phyloP scores from a whole-genome alignment of 1,140 invertebrate genomes.

The Drosophila tsacasi region DNA sequence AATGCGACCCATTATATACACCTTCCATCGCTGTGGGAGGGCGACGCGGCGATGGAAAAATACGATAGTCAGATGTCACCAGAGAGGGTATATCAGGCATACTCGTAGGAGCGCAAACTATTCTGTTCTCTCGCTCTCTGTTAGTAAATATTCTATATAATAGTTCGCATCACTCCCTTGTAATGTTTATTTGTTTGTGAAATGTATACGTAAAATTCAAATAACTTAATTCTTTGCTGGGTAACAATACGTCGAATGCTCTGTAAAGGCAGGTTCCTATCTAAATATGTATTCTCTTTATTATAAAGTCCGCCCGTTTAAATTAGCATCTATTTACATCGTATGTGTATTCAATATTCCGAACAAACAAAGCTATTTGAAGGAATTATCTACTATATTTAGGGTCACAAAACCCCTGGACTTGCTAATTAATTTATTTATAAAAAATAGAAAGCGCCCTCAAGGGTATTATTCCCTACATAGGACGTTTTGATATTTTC shows the following conservation, averaged over 20 bases:
- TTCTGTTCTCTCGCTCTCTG: not conserved
- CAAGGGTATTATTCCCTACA: not conserved
- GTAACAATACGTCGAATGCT: not conserved
- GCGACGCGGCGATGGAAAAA: slow-evolving; percentile 4
- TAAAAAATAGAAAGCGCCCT: not conserved
- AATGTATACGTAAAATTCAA: too few species aligned
- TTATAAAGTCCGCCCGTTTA: not conserved
- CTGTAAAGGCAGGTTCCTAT: not conserved
- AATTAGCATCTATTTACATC: slow-evolving; percentile 22
- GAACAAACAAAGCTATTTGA: slow-evolving; percentile 4
- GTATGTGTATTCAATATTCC: not conserved
- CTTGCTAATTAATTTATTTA: slow-evolving; percentile 19
- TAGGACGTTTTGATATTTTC: not conserved
- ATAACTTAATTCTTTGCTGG: not conserved
- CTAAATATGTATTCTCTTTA: slow-evolving; percentile 1
- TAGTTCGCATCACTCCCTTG: not conserved
- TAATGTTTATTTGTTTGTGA: not conserved
- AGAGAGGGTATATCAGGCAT: not conserved
- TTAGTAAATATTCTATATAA: not conserved
- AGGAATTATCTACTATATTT: slow-evolving; percentile 8
- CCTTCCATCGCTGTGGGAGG: slow-evolving; percentile 14
- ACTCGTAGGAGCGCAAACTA: not conserved
- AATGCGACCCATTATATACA: slow-evolving; percentile 9
- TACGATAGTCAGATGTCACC: slow-evolving; percentile 3
- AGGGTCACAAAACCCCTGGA: not conserved